phyloP scores from a whole-genome alignment of 2,797 vertebrate species.

The Saxicola maurus region DNA sequence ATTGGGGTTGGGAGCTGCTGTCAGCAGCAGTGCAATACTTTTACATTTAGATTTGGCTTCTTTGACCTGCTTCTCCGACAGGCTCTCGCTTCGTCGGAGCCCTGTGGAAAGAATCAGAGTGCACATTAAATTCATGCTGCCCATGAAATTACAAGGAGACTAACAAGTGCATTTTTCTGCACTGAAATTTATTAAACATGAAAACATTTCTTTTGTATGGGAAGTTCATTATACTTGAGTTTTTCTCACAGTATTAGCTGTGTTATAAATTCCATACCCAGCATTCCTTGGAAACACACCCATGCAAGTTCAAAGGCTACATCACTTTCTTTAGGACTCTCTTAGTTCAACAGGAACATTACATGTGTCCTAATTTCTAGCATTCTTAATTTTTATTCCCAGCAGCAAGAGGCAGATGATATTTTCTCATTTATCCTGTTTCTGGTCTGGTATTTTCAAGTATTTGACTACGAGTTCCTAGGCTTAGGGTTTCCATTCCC shows the following conservation, averaged over 20 bases:
- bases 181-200: not conserved
- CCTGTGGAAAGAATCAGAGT: slow-evolving; percentile 70
- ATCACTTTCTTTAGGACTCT: not conserved
- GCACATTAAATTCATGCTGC: not conserved
- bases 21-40: slow-evolving; percentile 93
- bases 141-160: not conserved
- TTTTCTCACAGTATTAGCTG: not conserved
- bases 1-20: slow-evolving; percentile 88
- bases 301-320: not conserved
- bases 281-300: not conserved
- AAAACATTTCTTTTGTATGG: not conserved
- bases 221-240: not conserved
- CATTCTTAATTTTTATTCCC: not conserved
- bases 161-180: not conserved
- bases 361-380: not conserved
- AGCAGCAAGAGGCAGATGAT: not conserved
- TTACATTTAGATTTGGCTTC: slow-evolving; percentile 99
- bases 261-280: not conserved
- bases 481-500: not conserved
- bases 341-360: not conserved
- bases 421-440: not conserved
- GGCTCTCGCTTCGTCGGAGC: slow-evolving; percentile 91
- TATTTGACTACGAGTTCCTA: not conserved
- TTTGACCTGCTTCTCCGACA: slow-evolving; percentile 95
- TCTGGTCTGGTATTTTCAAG: not conserved